Base-by-base conservation (phyloP, 2,888 invertebrate species). In the Onchidella celtica region DNA sequence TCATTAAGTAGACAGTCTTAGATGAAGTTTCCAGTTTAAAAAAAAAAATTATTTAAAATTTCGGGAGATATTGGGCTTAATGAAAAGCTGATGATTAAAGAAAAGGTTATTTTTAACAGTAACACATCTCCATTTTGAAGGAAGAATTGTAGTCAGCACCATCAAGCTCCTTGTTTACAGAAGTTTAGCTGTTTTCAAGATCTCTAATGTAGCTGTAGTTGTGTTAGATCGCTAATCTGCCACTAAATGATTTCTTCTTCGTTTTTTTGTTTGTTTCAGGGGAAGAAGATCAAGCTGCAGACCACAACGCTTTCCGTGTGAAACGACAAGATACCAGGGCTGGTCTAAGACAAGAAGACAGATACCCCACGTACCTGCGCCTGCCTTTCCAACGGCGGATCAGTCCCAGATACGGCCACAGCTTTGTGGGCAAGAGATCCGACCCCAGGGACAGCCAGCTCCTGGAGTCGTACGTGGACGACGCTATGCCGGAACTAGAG, bases 301-400 rank as follows among this genome's bases (percentile, higher is more conserved):
- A 17, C 17, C 17, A 6, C 47, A 17, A 47, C 6, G 47, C 47
- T 47, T 6, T 47, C 47, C 47, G 47, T 6, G 47, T 47, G 9
- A 47, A 47, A 17, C 47, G 47, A 47, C 9, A 47, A 11, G 17
- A 17, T 47, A 47, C 6, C 6, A 17, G 17, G 6, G 6, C 6
- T 47, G n/a, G n/a, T n/a, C n/a, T n/a, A n/a, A 47, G 17, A 17
- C 47, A 47, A 17, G 17, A 17, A 17, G 17, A 11, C 47, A 47
- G 17, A 11, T 47, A 47, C 47, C 17, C 47, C 9, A 27, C 24
- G 32, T 6, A 3, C 17, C 32, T 66, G 3, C 66, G 66, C 14
- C 66, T 66, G 66, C 69, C 29, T 9, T 69, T 69, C 69, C 69
- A 69, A n/a, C 4, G 69, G 27, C 38, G 69, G 21, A 40, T 69